These are phyloP conservation scores for Alosa alosa DNA, from an alignment of 2,113 vertebrate genomes.

Conservation along the genomic window DNA sequence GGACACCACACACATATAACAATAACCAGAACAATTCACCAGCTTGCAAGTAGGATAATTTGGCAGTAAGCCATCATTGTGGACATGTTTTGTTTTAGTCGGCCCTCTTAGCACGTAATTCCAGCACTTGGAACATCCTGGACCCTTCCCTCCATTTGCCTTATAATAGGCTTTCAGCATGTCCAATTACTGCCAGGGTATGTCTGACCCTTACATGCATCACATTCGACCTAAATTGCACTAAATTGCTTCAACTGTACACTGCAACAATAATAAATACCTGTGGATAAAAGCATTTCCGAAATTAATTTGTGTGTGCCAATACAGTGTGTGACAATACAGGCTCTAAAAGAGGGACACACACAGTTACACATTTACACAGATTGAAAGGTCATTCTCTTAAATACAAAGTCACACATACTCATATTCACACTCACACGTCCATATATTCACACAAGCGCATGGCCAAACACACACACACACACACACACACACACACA, in stretches of 20 bases:
- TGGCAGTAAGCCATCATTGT: not conserved
- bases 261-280: not conserved
- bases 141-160: not conserved
- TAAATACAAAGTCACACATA: slow-evolving; percentile 9
- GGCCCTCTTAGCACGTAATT: not conserved
- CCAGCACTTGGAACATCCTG: not conserved
- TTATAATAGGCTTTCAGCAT: not conserved
- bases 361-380: too few species aligned
- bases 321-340: not conserved
- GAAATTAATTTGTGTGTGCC: not conserved
- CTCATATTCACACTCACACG: slow-evolving; percentile 1
- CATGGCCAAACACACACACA: not conserved
- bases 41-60: not conserved
- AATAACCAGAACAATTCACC: not conserved
- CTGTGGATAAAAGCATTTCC: not conserved
- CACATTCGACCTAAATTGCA: not conserved
- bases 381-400: not conserved
- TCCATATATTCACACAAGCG: slow-evolving; percentile 11
- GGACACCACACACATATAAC: not conserved
- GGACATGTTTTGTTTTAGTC: not conserved
- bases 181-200: not conserved
- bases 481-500: slow-evolving; percentile 11
- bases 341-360: not conserved
- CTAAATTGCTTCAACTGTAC: not conserved
- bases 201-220: not conserved